Percentiles rank a stretch among this genome's conserved stretches.
Conservation (phyloP, 2,797 vertebrate genomes). For the Hephaestus fuliginosus region DNA sequence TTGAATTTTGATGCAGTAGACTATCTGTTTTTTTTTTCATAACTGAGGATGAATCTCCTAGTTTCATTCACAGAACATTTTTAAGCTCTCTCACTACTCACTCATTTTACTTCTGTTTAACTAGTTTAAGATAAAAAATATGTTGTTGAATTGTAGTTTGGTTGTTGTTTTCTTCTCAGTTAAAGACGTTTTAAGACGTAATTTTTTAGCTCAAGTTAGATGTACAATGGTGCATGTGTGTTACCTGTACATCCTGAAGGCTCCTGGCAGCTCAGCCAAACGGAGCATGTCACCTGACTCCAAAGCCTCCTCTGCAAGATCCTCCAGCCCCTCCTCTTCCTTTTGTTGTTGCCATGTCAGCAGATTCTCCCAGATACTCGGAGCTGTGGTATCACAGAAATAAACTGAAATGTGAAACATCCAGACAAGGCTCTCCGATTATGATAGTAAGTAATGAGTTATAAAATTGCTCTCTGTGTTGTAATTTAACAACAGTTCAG, state of each 20-base stretch:
- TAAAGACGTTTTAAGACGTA: neutral
- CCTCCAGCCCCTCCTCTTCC: conserved; percentile 74
- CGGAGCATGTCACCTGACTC: conserved; percentile 74
- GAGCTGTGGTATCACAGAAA: conserved; percentile 64
- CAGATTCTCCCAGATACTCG: conserved; percentile 76
- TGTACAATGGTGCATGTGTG: neutral
- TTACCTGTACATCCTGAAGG: conserved; percentile 84
- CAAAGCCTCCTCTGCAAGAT: conserved; percentile 76
- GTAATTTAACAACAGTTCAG: neutral
- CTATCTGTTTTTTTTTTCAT: neutral
- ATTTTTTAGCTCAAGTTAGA: neutral
- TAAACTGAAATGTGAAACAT: conserved; percentile 26
- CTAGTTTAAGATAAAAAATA: neutral
- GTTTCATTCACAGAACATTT: neutral
- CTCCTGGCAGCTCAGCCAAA: conserved; percentile 83
- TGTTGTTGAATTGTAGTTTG: neutral
- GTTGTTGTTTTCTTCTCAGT: conserved; percentile 1
- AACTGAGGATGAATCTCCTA: neutral
- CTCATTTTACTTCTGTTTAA: neutral
- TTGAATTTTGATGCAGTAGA: neutral
- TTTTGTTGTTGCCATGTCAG: conserved; percentile 72
- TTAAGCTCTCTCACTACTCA: neutral
- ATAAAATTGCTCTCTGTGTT: neutral
- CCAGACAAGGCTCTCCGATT: neutral
- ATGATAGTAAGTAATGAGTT: neutral